These are phyloP conservation scores for Synanceia verrucosa DNA, from an alignment of 2,797 vertebrate genomes.

Conservation along the genomic window DNA sequence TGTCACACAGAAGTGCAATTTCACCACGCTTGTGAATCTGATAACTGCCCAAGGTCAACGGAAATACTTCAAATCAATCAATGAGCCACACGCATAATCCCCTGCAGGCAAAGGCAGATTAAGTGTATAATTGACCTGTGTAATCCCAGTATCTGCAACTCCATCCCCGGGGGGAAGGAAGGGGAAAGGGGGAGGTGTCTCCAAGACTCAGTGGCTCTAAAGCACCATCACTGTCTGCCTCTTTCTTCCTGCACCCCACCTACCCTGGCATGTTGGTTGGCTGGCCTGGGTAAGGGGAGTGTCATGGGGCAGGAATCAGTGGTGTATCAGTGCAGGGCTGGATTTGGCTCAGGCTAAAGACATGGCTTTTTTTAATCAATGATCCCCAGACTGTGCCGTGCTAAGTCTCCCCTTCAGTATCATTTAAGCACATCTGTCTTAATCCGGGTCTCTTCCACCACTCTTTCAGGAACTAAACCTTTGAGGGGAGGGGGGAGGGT, in stretches of 20 bases:
- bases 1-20: constrained; percentile 88
- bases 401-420: constrained; percentile 80
- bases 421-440: constrained; percentile 96
- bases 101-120: constrained; percentile 90
- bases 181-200: background rate
- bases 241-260: background rate
- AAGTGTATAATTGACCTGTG: constrained; percentile 99
- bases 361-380: constrained; percentile 98
- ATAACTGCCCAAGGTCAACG: constrained; percentile 95
- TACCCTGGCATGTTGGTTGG: constrained; percentile 7
- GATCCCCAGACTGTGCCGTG: constrained; percentile 86
- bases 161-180: constrained; percentile 48
- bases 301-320: constrained; percentile 35
- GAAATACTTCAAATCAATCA: constrained; percentile 96
- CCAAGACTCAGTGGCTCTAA: constrained; percentile 19
- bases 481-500: constrained; percentile 15
- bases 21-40: constrained; percentile 83
- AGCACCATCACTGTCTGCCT: constrained; percentile 34
- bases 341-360: constrained; percentile 90
- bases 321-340: constrained; percentile 83
- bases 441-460: constrained; percentile 92
- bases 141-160: constrained; percentile 93
- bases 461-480: constrained; percentile 90
- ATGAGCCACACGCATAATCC: constrained; percentile 90
- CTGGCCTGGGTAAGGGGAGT: background rate